These are phyloP conservation scores for Hyperoplus lanceolatus DNA, from an alignment of 2,797 vertebrate genomes.

Conservation along the genomic window DNA sequence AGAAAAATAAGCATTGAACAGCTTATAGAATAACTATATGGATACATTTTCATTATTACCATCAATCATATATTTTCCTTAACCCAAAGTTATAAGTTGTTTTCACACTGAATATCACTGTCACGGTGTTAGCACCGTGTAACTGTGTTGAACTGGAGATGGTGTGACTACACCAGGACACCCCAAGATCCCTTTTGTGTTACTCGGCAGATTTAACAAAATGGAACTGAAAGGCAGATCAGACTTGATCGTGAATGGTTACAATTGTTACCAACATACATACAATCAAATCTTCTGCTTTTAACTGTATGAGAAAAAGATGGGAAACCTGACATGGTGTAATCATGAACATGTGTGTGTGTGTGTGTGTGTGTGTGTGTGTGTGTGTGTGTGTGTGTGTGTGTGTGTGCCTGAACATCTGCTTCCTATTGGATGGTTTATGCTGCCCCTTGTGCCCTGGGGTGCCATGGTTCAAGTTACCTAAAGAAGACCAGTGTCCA, in stretches of 20 bases:
- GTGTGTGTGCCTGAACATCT: conserved; percentile 68
- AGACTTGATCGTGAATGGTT: conserved; percentile 4
- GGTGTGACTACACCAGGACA: neutral
- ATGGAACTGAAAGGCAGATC: conserved; percentile 2
- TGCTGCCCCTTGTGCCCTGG: conserved; percentile 60
- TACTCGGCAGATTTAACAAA: neutral
- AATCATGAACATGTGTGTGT: conserved; percentile 62
- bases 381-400: conserved; percentile 34
- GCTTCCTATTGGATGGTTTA: conserved; percentile 69
- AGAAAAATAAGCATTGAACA: neutral
- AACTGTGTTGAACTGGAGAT: neutral
- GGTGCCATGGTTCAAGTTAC: conserved; percentile 71
- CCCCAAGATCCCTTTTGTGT: neutral
- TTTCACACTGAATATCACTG: neutral
- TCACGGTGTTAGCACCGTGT: no score
- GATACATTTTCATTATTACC: neutral
- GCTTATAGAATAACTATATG: neutral
- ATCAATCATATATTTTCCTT: neutral
- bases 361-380: conserved; percentile 34
- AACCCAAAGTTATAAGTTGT: neutral
- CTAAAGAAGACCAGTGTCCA: conserved; percentile 47
- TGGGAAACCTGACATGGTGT: conserved; percentile 22
- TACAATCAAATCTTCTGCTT: neutral
- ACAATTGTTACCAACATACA: conserved; percentile 13
- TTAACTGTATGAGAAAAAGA: conserved; percentile 45